These are phyloP conservation scores for Sporophila hypoxantha DNA, from an alignment of 2,113 vertebrate species.

Conservation along the genomic window DNA sequence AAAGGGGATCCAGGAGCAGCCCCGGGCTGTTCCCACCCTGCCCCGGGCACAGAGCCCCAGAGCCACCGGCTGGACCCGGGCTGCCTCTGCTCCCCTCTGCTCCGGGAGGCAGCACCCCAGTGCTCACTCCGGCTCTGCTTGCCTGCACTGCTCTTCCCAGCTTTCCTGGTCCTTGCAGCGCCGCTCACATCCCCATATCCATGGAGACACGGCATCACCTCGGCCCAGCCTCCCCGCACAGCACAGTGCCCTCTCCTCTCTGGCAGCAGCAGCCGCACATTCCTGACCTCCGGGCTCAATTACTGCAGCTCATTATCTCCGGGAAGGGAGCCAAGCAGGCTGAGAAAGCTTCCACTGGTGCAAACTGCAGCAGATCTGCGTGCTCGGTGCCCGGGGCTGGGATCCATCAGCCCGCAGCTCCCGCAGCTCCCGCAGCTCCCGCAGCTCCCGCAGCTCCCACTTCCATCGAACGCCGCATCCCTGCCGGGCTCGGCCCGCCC, in stretches of 20 bases:
- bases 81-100: background rate
- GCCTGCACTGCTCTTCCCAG: background rate
- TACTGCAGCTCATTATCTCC: constrained; percentile 61
- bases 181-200: background rate
- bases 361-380: constrained; percentile 25
- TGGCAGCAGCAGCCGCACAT: constrained; percentile 11
- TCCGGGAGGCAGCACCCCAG: background rate
- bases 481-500: background rate
- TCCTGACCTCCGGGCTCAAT: constrained; percentile 59
- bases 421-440: constrained; percentile 5
- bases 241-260: constrained; percentile 7
- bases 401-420: constrained; percentile 35
- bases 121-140: accelerated
- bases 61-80: background rate
- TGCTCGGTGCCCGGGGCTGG: background rate
- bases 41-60: background rate
- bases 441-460: constrained; percentile 10
- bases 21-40: background rate
- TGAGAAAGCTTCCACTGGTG: constrained; percentile 49
- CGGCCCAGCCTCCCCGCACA: background rate
- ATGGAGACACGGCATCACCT: background rate
- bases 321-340: constrained; percentile 54
- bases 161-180: background rate
- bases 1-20: background rate
- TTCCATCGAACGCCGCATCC: background rate